Evolutionary conservation across 2,797 vertebrate genomes (phyloP).

Genomic region (Epinephelus awoara): DNA sequence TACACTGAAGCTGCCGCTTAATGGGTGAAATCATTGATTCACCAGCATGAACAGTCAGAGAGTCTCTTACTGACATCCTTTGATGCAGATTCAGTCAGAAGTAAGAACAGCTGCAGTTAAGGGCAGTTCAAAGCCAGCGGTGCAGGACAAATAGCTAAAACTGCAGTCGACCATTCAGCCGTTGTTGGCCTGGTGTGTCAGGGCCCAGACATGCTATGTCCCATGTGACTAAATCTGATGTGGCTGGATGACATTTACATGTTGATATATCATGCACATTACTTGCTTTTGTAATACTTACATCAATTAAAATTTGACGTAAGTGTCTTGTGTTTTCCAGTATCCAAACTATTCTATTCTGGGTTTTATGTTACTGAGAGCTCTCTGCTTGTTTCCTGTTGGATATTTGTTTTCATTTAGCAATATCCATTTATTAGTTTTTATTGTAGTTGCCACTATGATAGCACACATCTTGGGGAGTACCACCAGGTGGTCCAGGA

Average conservation of each 20-base stretch:
- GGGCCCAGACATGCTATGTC: background rate
- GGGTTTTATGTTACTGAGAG: too few species aligned
- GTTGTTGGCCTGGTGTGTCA: background rate
- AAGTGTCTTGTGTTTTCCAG: too few species aligned
- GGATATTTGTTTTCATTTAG: too few species aligned
- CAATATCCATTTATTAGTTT: too few species aligned
- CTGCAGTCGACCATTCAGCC: background rate
- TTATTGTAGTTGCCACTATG: too few species aligned
- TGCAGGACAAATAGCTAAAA: background rate
- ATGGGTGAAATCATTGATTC: constrained; percentile 1
- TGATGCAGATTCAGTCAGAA: constrained; percentile 7
- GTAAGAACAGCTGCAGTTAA: constrained; percentile 20
- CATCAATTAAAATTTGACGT: background rate
- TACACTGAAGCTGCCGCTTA: background rate
- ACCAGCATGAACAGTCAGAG: background rate
- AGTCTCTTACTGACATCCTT: background rate
- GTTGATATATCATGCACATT: background rate
- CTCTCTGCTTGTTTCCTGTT: too few species aligned
- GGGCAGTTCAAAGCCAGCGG: background rate
- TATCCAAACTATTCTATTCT: too few species aligned
- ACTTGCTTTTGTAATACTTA: background rate
- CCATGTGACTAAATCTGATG: background rate
- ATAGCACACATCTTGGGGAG: too few species aligned
- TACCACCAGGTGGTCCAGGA: too few species aligned
- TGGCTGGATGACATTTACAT: background rate